Conservation (phyloP, 1,140 invertebrate genomes). For the Berghia stephanieae region DNA sequence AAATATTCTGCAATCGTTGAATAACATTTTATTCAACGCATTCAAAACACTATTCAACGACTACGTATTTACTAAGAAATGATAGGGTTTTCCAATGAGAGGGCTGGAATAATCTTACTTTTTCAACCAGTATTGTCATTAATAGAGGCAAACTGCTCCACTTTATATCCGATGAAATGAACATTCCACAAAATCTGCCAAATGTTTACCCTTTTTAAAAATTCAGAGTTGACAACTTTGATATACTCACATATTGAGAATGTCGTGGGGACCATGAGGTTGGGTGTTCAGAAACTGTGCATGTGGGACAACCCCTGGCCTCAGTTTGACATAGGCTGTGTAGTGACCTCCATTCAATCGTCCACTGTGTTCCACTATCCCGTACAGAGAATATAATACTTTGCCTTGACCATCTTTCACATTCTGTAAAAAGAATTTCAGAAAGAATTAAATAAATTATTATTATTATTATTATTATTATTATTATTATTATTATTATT, state of each 20-base stretch:
- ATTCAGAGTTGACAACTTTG: too few relatives aligned
- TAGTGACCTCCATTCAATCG: constrained; percentile 92
- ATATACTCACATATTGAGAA: constrained; percentile 45
- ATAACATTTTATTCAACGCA: too few relatives aligned
- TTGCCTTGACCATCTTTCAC: constrained; percentile 64
- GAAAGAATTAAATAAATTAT: too few relatives aligned
- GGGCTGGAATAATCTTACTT: too few relatives aligned
- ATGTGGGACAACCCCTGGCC: constrained; percentile 55
- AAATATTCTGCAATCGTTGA: too few relatives aligned
- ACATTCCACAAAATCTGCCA: neutral
- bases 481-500: too few relatives aligned
- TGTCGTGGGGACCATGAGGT: constrained; percentile 48
- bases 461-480: too few relatives aligned
- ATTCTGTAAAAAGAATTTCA: too few relatives aligned
- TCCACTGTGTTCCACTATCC: constrained; percentile 93
- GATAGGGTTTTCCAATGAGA: too few relatives aligned
- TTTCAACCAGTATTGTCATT: neutral
- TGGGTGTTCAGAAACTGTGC: constrained; percentile 59
- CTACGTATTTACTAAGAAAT: too few relatives aligned
- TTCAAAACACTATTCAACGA: too few relatives aligned
- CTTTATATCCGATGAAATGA: neutral
- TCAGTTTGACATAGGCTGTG: constrained; percentile 82
- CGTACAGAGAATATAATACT: constrained; percentile 90
- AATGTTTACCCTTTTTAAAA: neutral
- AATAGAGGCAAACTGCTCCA: neutral